Evolutionary conservation across 2,888 invertebrate species (phyloP), one percentile per base, ranked within the genome.

Genomic region (Eumacrocentrus americanus): DNA sequence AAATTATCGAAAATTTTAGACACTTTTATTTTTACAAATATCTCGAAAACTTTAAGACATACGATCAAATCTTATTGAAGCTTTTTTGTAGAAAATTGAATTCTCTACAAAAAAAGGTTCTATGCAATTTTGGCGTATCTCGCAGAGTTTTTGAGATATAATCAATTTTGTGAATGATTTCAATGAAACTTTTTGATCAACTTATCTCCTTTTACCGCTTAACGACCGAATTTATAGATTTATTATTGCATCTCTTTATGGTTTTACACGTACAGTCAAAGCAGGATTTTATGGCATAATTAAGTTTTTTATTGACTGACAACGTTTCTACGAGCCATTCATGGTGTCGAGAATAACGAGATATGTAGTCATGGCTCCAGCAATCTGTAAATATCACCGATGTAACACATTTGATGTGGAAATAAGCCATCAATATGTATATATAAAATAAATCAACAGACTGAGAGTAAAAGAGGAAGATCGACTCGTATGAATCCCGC

Each of bases 341-440:
- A 60, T 50, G 6, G 64, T 56, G 40, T 63, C 66, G 25, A 74
- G 67, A 14, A 71, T 74, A 18, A 72, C 71, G 40, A 74, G 60
- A 38, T 73, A 74, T 12, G 70, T 75, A 16, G 70, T 73, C 60
- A 74, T 64, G 18, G 67, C 69, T 5, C 69, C 73, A 3, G 69
- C 66, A 58, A 74, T 74, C 74, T 74, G 61, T 35, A 29, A 18
- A 16, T 7, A 1, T 3, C 3, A 20, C 14, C 20, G 11, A 37
- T 7, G 18, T 18, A 16, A 6, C 6, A 5, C n/a, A 7, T 23
- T 46, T 12, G n/a, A 12, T 46, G 0, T 14, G 23, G 40, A 16
- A 23, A 23, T n/a, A 0, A 46, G 20, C n/a, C n/a, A 46, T 22
- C 1, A 25, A 25, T 23, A 22, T 46, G 9, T 22, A 12, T 37